Conservation (phyloP, 1,140 invertebrate species). For the Akabosia matsudoensis region DNA sequence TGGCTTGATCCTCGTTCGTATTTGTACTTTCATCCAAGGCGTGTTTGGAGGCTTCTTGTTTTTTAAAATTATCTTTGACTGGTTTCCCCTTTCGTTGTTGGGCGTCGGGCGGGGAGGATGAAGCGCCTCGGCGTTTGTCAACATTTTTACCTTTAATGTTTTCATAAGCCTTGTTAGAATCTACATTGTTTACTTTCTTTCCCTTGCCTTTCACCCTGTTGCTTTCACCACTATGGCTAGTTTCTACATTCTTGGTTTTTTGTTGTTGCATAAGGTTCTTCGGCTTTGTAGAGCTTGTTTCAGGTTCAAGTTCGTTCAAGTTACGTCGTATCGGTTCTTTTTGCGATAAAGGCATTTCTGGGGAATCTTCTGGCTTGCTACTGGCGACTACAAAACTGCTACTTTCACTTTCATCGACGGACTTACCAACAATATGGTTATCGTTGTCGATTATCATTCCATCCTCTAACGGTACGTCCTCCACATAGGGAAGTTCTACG, state of each 20-base stretch:
- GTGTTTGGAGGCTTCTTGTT: not conserved
- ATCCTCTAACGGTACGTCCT: no score
- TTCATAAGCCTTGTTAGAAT: conserved; percentile 17
- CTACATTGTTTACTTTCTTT: conserved; percentile 3
- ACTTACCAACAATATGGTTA: no score
- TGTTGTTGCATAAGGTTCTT: not conserved
- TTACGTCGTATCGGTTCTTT: no score
- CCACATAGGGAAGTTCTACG: no score
- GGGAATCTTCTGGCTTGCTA: no score
- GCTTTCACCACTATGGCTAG: not conserved
- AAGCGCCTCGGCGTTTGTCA: conserved; percentile 5
- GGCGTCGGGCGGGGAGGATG: not conserved
- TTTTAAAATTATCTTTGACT: not conserved
- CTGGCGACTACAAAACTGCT: no score
- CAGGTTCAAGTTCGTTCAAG: no score
- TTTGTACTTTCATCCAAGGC: not conserved
- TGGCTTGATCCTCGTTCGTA: not conserved
- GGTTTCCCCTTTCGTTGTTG: not conserved
- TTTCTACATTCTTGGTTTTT: not conserved
- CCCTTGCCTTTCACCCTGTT: not conserved
- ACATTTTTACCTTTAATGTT: conserved; percentile 18
- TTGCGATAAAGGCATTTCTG: no score
- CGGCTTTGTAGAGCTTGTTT: no score
- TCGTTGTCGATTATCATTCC: no score
- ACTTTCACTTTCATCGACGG: no score